A percentile compares a stretch with the other conserved stretches of the same genome.
Evolutionary conservation across 1,140 invertebrate genomes (phyloP).

Genomic region (Drosophila sulfurigaster): DNA sequence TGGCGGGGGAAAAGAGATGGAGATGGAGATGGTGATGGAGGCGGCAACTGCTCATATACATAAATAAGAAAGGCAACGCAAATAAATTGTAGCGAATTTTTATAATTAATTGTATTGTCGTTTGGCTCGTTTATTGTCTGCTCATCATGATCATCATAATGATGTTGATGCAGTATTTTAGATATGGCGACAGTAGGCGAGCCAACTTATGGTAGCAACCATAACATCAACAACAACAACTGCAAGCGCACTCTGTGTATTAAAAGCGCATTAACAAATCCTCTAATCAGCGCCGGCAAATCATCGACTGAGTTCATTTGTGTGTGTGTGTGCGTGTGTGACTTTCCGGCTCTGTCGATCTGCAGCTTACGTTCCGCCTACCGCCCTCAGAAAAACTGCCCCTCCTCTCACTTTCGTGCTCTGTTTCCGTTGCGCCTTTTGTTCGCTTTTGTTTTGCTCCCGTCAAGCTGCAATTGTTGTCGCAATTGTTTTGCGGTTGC

Average conservation of each 20-base stretch:
- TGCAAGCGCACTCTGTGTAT: constrained; percentile 42
- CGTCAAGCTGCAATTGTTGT: constrained; percentile 28
- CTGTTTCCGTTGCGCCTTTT: constrained; percentile 46
- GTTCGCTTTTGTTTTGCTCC: constrained; percentile 34
- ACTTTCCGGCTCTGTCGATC: constrained; percentile 40
- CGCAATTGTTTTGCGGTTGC: constrained; percentile 14
- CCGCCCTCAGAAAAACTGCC: constrained; percentile 16
- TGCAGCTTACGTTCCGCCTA: background rate
- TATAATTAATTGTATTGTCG: constrained; percentile 84
- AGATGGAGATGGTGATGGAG: constrained; percentile 18
- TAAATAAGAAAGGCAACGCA: constrained; percentile 74
- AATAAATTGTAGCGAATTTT: constrained; percentile 83
- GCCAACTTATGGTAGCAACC: constrained; percentile 39
- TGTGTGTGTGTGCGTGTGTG: constrained; percentile 22
- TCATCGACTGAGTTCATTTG: constrained; percentile 47
- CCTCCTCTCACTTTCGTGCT: background rate
- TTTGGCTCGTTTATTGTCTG: constrained; percentile 49
- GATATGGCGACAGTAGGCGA: constrained; percentile 59
- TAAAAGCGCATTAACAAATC: constrained; percentile 82
- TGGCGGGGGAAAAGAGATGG: constrained; percentile 39
- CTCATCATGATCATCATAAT: constrained; percentile 21
- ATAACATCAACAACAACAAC: constrained; percentile 5
- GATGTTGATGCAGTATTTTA: constrained; percentile 38
- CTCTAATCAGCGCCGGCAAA: constrained; percentile 74
- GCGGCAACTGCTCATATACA: constrained; percentile 43